Conservation (phyloP, 1,140 invertebrate genomes). For the Tetramorium simillimum region DNA sequence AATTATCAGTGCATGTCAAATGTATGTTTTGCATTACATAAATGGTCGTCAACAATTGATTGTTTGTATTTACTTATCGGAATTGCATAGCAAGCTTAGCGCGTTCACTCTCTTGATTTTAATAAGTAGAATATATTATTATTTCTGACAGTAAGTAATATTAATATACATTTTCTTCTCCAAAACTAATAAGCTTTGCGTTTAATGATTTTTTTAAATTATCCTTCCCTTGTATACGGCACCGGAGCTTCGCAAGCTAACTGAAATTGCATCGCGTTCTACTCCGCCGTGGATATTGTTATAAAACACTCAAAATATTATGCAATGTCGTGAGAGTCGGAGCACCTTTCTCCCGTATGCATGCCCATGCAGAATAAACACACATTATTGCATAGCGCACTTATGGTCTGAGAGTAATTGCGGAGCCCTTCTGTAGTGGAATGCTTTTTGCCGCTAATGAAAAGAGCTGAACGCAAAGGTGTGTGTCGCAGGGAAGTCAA, state of each 20-base stretch:
- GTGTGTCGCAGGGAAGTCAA: background rate
- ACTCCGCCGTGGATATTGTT: background rate
- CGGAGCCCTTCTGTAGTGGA: slow-evolving; percentile 50
- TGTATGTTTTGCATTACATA: background rate
- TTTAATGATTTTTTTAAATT: background rate
- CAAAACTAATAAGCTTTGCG: background rate
- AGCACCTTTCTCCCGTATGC: background rate
- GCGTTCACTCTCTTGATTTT: background rate
- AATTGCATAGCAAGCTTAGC: background rate
- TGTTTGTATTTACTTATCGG: background rate
- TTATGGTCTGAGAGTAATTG: slow-evolving; percentile 69
- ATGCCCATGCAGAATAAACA: slow-evolving; percentile 51
- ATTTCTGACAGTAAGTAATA: background rate
- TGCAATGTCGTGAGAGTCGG: background rate
- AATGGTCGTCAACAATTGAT: background rate
- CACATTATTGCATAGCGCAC: slow-evolving; percentile 69
- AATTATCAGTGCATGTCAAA: background rate
- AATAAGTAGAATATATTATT: background rate
- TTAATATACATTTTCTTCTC: background rate
- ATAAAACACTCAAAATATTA: slow-evolving; percentile 39
- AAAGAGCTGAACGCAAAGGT: slow-evolving; percentile 59
- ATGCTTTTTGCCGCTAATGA: slow-evolving; percentile 70
- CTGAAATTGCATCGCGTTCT: background rate
- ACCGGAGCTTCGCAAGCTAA: background rate
- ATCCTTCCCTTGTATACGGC: background rate